Base-by-base conservation (phyloP, 2,113 vertebrate genomes). In the Meles meles region DNA sequence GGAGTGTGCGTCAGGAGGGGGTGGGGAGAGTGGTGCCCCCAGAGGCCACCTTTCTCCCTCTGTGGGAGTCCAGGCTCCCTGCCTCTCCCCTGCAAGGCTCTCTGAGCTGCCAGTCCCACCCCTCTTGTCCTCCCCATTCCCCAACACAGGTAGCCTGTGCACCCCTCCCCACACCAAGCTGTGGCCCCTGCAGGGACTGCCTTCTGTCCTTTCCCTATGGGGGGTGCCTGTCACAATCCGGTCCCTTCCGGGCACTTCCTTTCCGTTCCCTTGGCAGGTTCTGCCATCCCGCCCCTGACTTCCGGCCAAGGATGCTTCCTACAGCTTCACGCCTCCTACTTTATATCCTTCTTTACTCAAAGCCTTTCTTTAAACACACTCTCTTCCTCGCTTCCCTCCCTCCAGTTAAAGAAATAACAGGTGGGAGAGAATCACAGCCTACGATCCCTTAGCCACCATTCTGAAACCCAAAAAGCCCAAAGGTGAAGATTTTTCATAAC, bases 271-370 rank as follows among this genome's bases (percentile, higher is more conserved):
- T n/a, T 0, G 4, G 6, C 7, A 49, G 25, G 29, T 31, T 65
- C 0, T 31, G 5, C n/a, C 4, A 7, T 0, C 76, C 18, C 0
- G 4, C 17, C 10, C 47, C 47, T 79, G 76, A 34, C 47, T 52
- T 79, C 76, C 20, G 18, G 47, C 76, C 47, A 17, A 42, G 4
- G 42, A 77, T 18, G 27, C 27, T 42, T 77, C 74, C 74, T 47
- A 27, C 14, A 7, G 20, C 59, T 37, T 17, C 27, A 23, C 0
- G 2, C 23, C 29, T 47, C 76, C 79, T 4, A 0, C 65, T 39
- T n/a, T 13, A 9, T 44, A 13, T 18, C 8, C 9, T 79, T 21
- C 37, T 6, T 12, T 12, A 25, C 37, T 23, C 25, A 6, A 7
- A 1, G 17, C 6, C 29, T 72, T 39, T 44, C 47, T 91, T 49